These are phyloP conservation scores for Notarius lentiginosus DNA, from an alignment of 2,113 vertebrate species.

Conservation along the genomic window DNA sequence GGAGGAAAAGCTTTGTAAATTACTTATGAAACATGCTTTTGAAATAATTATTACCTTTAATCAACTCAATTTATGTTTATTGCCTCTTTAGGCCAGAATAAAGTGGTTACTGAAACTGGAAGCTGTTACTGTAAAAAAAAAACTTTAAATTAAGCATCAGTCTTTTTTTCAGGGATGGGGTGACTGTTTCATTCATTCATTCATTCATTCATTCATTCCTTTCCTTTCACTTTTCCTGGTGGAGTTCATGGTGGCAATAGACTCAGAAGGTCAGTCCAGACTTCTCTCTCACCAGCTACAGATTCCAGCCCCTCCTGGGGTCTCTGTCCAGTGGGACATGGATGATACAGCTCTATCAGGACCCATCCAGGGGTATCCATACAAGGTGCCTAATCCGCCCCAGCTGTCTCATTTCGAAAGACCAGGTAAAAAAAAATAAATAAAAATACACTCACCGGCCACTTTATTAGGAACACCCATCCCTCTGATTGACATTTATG, in stretches of 20 bases:
- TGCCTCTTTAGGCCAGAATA: no score
- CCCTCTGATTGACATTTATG: conserved; percentile 18
- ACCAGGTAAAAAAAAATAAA: no score
- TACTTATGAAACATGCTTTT: not conserved
- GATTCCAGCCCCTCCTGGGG: not conserved
- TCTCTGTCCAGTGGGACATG: not conserved
- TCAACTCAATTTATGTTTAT: no score
- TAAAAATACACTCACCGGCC: no score
- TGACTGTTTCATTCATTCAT: no score
- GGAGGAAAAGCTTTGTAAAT: not conserved
- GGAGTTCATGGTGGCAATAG: no score
- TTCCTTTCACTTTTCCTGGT: not conserved
- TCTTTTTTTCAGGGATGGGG: not conserved
- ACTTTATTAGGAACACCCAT: not conserved
- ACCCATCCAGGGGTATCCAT: not conserved
- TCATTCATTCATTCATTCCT: not conserved
- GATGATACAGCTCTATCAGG: not conserved
- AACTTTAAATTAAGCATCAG: not conserved
- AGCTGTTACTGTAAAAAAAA: not conserved
- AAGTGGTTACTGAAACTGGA: no score
- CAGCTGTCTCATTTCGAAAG: not conserved
- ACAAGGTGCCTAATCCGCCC: not conserved
- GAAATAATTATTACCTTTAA: not conserved
- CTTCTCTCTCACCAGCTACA: not conserved
- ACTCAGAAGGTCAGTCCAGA: not conserved